phyloP scores from a whole-genome alignment of 2,113 vertebrate genomes.

The Ursus arctos region DNA sequence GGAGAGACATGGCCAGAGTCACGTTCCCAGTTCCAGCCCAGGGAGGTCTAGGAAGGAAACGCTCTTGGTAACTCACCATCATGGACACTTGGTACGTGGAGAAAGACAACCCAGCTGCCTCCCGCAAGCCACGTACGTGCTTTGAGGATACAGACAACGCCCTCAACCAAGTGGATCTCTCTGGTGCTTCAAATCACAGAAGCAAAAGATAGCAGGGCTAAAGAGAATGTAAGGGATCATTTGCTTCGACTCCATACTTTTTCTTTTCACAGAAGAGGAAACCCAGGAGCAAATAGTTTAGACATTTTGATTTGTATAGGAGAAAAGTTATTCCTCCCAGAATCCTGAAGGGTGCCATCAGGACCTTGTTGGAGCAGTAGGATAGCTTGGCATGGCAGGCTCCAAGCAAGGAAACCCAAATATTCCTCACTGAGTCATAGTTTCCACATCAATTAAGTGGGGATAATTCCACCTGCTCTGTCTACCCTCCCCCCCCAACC shows the following conservation, averaged over 20 bases:
- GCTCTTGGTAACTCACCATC: rapidly evolving
- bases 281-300: not conserved
- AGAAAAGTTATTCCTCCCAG: not conserved
- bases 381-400: not conserved
- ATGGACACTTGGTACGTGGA: too few species aligned
- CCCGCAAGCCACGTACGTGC: rapidly evolving
- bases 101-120: not conserved
- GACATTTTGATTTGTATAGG: not conserved
- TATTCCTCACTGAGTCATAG: not conserved
- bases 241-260: not conserved
- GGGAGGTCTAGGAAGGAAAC: not conserved
- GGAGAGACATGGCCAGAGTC: not conserved
- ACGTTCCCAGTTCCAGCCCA: not conserved
- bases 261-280: slow-evolving; percentile 1
- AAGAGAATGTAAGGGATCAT: not conserved
- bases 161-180: not conserved
- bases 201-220: not conserved
- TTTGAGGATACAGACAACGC: not conserved
- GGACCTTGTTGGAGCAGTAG: too few species aligned
- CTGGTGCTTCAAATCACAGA: not conserved
- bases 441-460: slow-evolving; percentile 52
- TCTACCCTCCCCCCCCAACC: not conserved
- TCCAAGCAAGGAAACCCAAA: not conserved
- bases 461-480: slow-evolving; percentile 57
- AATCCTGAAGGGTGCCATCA: not conserved